Conservation (phyloP, 2,113 vertebrate species). For the Rhagologus leucostigma region DNA sequence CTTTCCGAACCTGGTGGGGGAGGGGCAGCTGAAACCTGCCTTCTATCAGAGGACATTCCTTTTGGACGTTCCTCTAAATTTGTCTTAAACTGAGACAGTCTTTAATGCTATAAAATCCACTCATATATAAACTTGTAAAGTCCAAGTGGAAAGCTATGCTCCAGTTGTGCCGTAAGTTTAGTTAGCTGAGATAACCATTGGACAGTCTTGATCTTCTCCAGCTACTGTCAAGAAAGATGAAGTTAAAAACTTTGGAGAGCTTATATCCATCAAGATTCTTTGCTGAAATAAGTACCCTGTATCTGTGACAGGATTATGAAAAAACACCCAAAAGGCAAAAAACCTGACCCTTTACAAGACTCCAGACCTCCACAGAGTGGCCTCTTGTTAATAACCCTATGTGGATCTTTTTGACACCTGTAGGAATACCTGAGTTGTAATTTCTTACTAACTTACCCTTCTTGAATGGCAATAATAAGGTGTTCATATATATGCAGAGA, state of each 20-base stretch:
- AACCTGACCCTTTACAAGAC: accelerated
- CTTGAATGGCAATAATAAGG: neutral
- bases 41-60: too few species aligned
- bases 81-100: neutral
- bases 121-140: neutral
- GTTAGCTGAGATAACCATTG: neutral
- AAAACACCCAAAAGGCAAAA: neutral
- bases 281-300: neutral
- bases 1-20: too few species aligned
- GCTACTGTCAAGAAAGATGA: accelerated
- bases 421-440: neutral
- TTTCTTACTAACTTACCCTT: neutral
- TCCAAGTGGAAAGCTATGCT: neutral
- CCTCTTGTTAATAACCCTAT: neutral
- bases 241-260: neutral
- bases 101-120: neutral
- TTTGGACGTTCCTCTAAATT: too few species aligned
- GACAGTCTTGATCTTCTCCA: neutral
- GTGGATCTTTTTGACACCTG: neutral
- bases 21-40: too few species aligned
- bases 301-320: neutral
- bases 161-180: neutral
- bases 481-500: neutral
- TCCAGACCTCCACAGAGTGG: neutral
- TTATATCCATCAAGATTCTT: neutral